A percentile compares a stretch with the other conserved stretches of the same genome.
Conservation (phyloP, 92 coral and sea anemone species). For the Pocillopora meandrina region DNA sequence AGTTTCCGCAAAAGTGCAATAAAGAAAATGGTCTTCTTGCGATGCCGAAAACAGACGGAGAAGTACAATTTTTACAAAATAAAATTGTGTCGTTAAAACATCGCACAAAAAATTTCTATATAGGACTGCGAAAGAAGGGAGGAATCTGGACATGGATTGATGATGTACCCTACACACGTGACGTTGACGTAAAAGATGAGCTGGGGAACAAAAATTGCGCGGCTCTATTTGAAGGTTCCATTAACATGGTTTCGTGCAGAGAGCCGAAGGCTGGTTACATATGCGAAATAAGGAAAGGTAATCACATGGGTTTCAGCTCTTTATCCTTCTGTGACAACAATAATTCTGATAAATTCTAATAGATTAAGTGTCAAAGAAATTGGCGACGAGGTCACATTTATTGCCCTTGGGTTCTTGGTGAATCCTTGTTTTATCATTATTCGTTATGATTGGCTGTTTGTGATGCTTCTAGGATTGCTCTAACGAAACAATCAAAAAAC, state of each 20-base stretch:
- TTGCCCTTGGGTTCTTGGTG: no score
- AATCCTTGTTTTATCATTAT: no score
- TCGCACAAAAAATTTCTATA: conserved; percentile 50
- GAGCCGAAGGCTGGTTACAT: conserved; percentile 53
- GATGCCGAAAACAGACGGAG: conserved; percentile 86
- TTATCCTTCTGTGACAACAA: no score
- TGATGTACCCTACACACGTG: conserved; percentile 63
- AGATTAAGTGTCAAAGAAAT: no score
- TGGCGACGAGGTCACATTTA: no score
- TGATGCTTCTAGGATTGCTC: no score
- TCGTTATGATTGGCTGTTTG: no score
- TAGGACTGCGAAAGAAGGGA: conserved; percentile 67
- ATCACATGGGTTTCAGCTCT: no score
- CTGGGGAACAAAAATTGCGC: conserved; percentile 1
- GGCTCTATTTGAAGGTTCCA: conserved; percentile 36
- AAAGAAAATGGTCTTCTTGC: conserved; percentile 71
- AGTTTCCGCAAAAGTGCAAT: conserved; percentile 71
- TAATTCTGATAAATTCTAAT: no score
- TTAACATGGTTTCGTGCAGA: conserved; percentile 60
- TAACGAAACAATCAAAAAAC: no score
- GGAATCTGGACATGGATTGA: conserved; percentile 83
- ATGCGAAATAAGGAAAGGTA: conserved; percentile 87
- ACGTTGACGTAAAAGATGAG: conserved; percentile 18
- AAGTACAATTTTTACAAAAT: conserved; percentile 66
- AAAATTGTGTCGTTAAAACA: conserved; percentile 48